These are phyloP conservation scores for Galagoides demidoff DNA, from an alignment of 2,797 vertebrate species.

Conservation along the genomic window DNA sequence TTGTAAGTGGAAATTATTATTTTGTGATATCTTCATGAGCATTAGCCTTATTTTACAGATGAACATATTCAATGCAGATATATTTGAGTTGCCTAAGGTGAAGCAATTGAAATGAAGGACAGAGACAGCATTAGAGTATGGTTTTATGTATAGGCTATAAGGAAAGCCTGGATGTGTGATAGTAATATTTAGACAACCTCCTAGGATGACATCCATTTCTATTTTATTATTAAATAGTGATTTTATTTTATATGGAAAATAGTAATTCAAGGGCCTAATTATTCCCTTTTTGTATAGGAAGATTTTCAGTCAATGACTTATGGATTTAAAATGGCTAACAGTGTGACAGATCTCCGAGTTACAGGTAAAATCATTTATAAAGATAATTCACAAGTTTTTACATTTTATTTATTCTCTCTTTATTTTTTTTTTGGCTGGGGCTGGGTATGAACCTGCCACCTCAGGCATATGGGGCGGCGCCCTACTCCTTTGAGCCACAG, in stretches of 20 bases:
- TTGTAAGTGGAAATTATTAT: slow-evolving; percentile 35
- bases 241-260: slow-evolving; percentile 46
- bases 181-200: background rate
- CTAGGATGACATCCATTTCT: background rate
- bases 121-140: background rate
- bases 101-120: slow-evolving; percentile 14
- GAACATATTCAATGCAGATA: slow-evolving; percentile 14
- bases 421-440: no score
- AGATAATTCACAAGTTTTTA: slow-evolving; percentile 47
- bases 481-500: no score
- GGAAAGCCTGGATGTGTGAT: background rate
- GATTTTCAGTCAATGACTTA: slow-evolving; percentile 99
- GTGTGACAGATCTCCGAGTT: slow-evolving; percentile 97
- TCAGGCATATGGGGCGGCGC: no score
- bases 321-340: slow-evolving; percentile 99
- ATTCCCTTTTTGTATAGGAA: slow-evolving; percentile 89
- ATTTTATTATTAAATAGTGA: slow-evolving; percentile 21
- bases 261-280: slow-evolving; percentile 22
- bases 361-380: slow-evolving; percentile 90
- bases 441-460: no score
- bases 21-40: slow-evolving; percentile 8
- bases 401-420: slow-evolving; percentile 42
- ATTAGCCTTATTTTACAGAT: slow-evolving; percentile 43
- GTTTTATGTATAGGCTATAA: background rate
- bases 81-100: background rate